These are phyloP conservation scores for Sebastes steindachneri DNA, from an alignment of 2,797 vertebrate genomes.

Conservation along the genomic window DNA sequence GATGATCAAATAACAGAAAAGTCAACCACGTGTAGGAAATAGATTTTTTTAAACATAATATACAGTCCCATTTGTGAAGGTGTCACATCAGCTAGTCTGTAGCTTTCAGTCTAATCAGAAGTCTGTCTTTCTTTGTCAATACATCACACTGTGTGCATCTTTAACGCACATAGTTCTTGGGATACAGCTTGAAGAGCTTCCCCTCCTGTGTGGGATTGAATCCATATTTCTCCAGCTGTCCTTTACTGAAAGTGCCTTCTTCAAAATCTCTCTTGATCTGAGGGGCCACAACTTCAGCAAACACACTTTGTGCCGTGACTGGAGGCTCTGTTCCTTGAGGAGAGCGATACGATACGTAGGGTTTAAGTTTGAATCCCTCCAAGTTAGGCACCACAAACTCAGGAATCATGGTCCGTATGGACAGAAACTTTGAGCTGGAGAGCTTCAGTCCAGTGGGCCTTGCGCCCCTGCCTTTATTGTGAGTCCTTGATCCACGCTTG, in stretches of 20 bases:
- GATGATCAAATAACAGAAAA: neutral
- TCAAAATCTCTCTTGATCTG: constrained; percentile 86
- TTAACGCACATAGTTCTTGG: constrained; percentile 92
- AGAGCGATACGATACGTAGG: constrained; percentile 91
- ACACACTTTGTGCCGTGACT: constrained; percentile 85
- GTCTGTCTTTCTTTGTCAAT: neutral
- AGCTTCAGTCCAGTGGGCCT: constrained; percentile 80
- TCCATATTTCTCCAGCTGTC: constrained; percentile 90
- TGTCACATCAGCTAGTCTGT: neutral
- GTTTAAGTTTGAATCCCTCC: constrained; percentile 89
- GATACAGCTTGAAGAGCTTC: constrained; percentile 93
- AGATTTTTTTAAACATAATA: neutral
- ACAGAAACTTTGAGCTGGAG: constrained; percentile 83
- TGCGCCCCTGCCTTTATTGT: constrained; percentile 87
- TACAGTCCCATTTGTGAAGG: neutral
- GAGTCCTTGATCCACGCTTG: constrained; percentile 89
- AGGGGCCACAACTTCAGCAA: constrained; percentile 85
- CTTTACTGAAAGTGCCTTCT: constrained; percentile 80
- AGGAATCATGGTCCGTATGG: constrained; percentile 87
- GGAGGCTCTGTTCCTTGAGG: constrained; percentile 79
- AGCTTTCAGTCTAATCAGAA: neutral
- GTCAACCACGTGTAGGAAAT: neutral
- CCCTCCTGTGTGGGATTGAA: constrained; percentile 90
- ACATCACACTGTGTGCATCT: neutral
- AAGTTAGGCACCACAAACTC: constrained; percentile 90